A percentile compares a stretch with the other conserved stretches of the same genome.
Conservation (phyloP, 2,888 invertebrate genomes). For the Crocallis elinguaria region DNA sequence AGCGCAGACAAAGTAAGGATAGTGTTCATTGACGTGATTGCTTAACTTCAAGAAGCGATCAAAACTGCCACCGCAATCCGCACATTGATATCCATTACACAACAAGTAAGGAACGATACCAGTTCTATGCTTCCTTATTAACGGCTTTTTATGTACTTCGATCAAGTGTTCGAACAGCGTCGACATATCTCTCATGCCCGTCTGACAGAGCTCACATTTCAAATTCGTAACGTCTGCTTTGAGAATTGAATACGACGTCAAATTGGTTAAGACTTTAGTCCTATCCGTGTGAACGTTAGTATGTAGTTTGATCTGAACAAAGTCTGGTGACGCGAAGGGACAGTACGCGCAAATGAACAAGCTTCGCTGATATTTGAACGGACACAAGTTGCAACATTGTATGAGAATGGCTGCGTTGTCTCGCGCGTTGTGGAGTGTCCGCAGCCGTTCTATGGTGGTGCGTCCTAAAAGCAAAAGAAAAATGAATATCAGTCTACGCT, state of each 20-base stretch:
- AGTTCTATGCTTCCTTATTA: background rate
- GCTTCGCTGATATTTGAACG: conserved; percentile 10
- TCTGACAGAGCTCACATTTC: conserved; percentile 27
- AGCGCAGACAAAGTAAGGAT: conserved; percentile 56
- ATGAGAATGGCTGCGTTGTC: conserved; percentile 12
- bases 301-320: conserved; percentile 6
- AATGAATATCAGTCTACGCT: conserved; percentile 25
- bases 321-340: conserved; percentile 8
- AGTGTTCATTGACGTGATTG: conserved; percentile 61
- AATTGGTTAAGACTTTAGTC: background rate
- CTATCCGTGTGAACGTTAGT: conserved; percentile 1
- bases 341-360: conserved; percentile 12
- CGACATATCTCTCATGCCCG: conserved; percentile 1
- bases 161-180: conserved; percentile 22
- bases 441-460: conserved; percentile 5
- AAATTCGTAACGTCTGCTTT: conserved; percentile 30
- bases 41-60: conserved; percentile 24
- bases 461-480: conserved; percentile 11
- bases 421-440: conserved; percentile 8
- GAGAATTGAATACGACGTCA: background rate
- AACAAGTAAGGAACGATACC: conserved; percentile 28
- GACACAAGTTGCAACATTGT: conserved; percentile 11
- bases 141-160: conserved; percentile 18
- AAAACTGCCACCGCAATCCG: conserved; percentile 12
- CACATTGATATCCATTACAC: conserved; percentile 21